Percentiles rank a stretch among this genome's conserved stretches.
Evolutionary conservation across 2,113 vertebrate species (phyloP).

Genomic region (Tragelaphus strepsiceros): DNA sequence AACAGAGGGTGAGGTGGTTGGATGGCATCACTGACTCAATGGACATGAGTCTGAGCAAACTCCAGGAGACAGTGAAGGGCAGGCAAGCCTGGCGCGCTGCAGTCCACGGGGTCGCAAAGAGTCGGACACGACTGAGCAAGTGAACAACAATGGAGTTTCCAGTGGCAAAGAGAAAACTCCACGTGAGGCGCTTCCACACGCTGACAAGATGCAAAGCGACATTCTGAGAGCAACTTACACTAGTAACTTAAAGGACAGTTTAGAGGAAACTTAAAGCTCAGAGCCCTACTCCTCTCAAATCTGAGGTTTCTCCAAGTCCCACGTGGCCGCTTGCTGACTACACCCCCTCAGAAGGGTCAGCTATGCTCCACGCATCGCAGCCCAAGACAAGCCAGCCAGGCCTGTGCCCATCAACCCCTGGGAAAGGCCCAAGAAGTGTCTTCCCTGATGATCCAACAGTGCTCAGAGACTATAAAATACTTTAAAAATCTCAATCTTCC

Average conservation of each 20-base stretch:
- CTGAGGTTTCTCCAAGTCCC: not conserved
- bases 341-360: not conserved
- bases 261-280: not conserved
- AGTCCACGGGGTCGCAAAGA: not conserved
- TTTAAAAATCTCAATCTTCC: not conserved
- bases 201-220: rapidly evolving
- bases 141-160: not conserved
- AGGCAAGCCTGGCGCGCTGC: not conserved
- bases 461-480: not conserved
- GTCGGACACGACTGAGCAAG: not conserved
- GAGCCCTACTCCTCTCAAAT: not conserved
- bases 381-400: not conserved
- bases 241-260: not conserved
- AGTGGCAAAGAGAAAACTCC: not conserved
- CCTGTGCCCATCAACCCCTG: not conserved
- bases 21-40: not conserved
- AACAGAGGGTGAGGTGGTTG: not conserved
- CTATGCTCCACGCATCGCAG: rapidly evolving
- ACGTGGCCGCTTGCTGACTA: rapidly evolving
- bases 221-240: not conserved
- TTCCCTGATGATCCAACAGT: not conserved
- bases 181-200: not conserved
- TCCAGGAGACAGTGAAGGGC: not conserved
- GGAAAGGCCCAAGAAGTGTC: not conserved
- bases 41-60: not conserved